These are phyloP conservation scores for Sus cebifrons DNA, from an alignment of 2,797 vertebrate species.

Conservation along the genomic window DNA sequence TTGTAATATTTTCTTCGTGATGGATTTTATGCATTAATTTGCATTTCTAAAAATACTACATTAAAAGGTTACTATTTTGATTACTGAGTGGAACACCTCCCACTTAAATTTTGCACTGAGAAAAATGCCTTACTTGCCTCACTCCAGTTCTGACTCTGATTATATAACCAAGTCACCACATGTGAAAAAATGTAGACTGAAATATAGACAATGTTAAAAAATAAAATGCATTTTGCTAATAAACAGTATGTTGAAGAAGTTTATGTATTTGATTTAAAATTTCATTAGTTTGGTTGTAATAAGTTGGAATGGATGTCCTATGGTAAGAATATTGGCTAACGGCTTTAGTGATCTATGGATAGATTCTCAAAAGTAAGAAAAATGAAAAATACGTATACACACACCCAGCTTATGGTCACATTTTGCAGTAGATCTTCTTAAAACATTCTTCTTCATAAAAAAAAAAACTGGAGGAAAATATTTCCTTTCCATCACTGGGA, in stretches of 20 bases:
- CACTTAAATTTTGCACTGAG: constrained; percentile 22
- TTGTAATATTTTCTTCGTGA: constrained; percentile 25
- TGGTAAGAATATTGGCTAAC: background rate
- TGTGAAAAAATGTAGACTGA: background rate
- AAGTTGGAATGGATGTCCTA: background rate
- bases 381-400: background rate
- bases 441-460: constrained; percentile 9
- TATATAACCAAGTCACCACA: background rate
- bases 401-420: background rate
- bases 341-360: background rate
- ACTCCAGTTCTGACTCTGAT: background rate
- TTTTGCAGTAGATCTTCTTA: background rate
- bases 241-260: constrained; percentile 3
- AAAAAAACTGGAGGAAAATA: background rate
- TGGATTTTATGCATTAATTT: background rate
- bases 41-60: background rate
- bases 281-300: background rate
- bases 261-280: constrained; percentile 1
- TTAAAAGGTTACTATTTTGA: background rate
- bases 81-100: background rate
- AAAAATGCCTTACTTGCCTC: background rate
- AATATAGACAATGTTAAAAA: constrained; percentile 3
- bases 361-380: background rate
- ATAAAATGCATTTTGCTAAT: background rate
- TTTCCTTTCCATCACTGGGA: background rate